phyloP scores from a whole-genome alignment of 2,797 vertebrate genomes.

The Heterohyrax brucei region DNA sequence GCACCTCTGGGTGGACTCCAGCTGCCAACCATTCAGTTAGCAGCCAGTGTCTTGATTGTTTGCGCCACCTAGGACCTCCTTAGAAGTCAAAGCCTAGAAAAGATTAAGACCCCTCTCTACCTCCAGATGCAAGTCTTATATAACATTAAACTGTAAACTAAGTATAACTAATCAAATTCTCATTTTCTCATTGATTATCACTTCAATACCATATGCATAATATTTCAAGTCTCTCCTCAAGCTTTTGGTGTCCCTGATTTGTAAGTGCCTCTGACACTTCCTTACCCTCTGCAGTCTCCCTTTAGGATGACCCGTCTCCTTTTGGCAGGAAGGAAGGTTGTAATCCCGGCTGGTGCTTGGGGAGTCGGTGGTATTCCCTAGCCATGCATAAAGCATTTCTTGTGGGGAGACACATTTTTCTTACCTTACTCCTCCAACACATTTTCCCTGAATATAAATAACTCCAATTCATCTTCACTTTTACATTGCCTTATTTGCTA shows the following conservation, averaged over 20 bases:
- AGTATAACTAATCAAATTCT: not conserved
- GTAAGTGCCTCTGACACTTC: not conserved
- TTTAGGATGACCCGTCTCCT: not conserved
- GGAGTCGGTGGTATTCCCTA: constrained; percentile 55
- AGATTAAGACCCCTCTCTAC: not conserved
- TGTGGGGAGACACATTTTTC: constrained; percentile 71
- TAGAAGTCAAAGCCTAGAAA: constrained; percentile 1
- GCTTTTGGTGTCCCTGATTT: not conserved
- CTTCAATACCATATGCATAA: not conserved
- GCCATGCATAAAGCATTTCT: constrained; percentile 47
- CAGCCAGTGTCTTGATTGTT: not conserved
- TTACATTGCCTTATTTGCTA: constrained; percentile 65
- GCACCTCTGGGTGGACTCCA: not conserved
- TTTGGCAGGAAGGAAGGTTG: constrained; percentile 4
- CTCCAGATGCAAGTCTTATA: not conserved
- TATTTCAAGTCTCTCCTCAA: not conserved
- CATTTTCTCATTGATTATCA: not conserved
- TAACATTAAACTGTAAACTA: not conserved
- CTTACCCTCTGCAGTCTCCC: not conserved
- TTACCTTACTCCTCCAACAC: constrained; percentile 72
- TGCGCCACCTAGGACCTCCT: not conserved
- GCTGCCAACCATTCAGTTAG: not conserved
- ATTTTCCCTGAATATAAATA: constrained; percentile 82
- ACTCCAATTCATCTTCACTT: constrained; percentile 84
- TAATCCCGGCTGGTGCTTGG: not conserved